Base-by-base conservation (phyloP, 2,113 vertebrate species). In the Empidonax alnorum region DNA sequence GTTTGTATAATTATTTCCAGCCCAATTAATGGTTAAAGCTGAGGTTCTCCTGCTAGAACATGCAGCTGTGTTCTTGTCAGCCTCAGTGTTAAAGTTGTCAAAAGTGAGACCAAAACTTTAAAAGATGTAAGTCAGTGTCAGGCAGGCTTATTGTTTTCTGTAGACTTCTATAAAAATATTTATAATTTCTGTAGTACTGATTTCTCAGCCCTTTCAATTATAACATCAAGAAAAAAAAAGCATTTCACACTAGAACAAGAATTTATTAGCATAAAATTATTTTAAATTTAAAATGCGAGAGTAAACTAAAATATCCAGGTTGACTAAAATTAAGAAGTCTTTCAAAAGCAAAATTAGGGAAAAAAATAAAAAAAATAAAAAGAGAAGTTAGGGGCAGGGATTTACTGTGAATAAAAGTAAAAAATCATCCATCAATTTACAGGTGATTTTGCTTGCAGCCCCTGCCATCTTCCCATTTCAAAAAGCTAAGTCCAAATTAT, bases 401-500 rank as follows among this genome's bases (percentile, higher is more conserved):
- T 75, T 89, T 84, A 59, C 53, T 50, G 9, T 16, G 69, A n/a
- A 89, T 84, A 91, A 90, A 39, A 11, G 28, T 18, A 84, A 65
- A 87, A 95, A 92, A 92, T 63, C 21, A 33, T 93, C 50, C 84
- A 63, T 50, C 55, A 91, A 68, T 96, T 97, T 96, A 58, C 44
- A 53, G 42, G 41, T 92, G 74, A 87, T 59, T 94, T 94, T 95
- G 42, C 91, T 95, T 25, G 7, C 55, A 95, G 80, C 46, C 78
- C 41, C 56, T 89, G 82, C 49, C 72, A 90, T 78, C 56, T 96
- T 94, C 95, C 39, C 37, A 67, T 95, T 93, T 96, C 83, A 94
- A 94, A 96, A 96, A 82, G 63, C 44, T n/a, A 91, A 95, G 73
- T 92, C 87, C 95, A 96, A 80, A 93, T 94, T 91, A 96, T 95